A percentile compares a stretch with the other conserved stretches of the same genome.
Evolutionary conservation across 2,113 vertebrate species (phyloP).

Genomic region (Anolis carolinensis): DNA sequence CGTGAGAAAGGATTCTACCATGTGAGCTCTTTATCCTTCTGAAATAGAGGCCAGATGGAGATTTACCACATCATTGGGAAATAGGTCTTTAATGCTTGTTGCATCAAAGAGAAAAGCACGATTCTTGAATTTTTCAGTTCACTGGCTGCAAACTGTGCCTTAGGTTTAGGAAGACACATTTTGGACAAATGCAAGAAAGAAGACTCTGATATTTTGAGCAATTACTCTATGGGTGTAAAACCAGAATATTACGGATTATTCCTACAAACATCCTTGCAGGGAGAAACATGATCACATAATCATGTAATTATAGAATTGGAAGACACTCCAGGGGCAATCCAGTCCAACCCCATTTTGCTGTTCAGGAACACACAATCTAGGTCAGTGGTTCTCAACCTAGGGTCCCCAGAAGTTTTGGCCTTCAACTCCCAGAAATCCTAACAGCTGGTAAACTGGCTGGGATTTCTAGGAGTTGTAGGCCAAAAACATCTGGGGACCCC

Average conservation of each 20-base stretch:
- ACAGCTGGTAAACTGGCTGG: no score
- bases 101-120: background rate
- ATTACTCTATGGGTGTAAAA: constrained; percentile 49
- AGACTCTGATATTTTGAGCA: constrained; percentile 33
- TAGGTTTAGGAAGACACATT: constrained; percentile 37
- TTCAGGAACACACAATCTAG: no score
- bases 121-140: constrained; percentile 11
- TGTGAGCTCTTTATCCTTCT: background rate
- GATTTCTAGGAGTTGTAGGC: no score
- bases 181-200: constrained; percentile 13
- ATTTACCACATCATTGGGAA: background rate
- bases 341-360: no score
- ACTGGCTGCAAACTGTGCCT: constrained; percentile 42
- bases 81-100: background rate
- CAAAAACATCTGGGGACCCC: no score
- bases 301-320: no score
- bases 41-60: background rate
- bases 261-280: constrained; percentile 57
- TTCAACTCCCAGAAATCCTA: no score
- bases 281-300: constrained; percentile 46
- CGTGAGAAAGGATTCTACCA: background rate
- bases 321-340: no score
- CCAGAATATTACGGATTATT: constrained; percentile 54
- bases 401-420: no score
- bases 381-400: no score